These are phyloP conservation scores for Steinernema khuongi DNA, from an alignment of 1,140 invertebrate species.

Conservation along the genomic window DNA sequence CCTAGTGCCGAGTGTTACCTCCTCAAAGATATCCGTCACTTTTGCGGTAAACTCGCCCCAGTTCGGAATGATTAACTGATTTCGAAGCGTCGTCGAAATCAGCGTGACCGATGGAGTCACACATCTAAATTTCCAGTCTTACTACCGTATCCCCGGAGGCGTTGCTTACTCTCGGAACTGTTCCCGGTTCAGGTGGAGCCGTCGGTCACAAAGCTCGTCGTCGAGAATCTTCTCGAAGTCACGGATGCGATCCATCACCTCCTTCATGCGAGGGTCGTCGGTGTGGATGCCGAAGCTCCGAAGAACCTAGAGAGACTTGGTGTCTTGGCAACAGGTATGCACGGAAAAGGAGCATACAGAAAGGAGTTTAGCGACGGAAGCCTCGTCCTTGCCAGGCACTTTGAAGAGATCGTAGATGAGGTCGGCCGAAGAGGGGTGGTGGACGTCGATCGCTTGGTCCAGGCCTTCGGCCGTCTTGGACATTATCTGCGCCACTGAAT, in stretches of 20 bases:
- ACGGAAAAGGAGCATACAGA: conserved; percentile 13
- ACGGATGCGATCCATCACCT: conserved; percentile 48
- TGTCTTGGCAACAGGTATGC: conserved; percentile 16
- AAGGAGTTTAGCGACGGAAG: conserved; percentile 46
- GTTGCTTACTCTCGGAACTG: conserved; percentile 52
- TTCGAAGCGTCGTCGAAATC: conserved; percentile 81
- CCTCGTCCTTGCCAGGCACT: conserved; percentile 45
- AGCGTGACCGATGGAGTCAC: conserved; percentile 61
- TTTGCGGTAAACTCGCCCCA: conserved; percentile 81
- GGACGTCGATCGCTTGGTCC: conserved; percentile 37
- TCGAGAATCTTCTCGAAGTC: conserved; percentile 41
- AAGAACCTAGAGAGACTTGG: conserved; percentile 23
- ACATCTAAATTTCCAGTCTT: conserved; percentile 41
- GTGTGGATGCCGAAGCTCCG: conserved; percentile 48
- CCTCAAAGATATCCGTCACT: conserved; percentile 85
- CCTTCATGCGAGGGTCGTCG: conserved; percentile 30
- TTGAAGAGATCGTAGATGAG: conserved; percentile 54
- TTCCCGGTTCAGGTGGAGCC: conserved; percentile 35
- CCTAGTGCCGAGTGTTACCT: conserved; percentile 1
- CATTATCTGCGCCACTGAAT: conserved; percentile 35
- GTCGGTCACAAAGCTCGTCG: conserved; percentile 41
- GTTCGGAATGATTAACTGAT: conserved; percentile 89
- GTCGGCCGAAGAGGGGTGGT: conserved; percentile 23
- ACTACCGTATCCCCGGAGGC: neutral
- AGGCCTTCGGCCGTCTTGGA: conserved; percentile 34